Conservation (phyloP, 2,888 invertebrate genomes). For the Prenolepis imparis region DNA sequence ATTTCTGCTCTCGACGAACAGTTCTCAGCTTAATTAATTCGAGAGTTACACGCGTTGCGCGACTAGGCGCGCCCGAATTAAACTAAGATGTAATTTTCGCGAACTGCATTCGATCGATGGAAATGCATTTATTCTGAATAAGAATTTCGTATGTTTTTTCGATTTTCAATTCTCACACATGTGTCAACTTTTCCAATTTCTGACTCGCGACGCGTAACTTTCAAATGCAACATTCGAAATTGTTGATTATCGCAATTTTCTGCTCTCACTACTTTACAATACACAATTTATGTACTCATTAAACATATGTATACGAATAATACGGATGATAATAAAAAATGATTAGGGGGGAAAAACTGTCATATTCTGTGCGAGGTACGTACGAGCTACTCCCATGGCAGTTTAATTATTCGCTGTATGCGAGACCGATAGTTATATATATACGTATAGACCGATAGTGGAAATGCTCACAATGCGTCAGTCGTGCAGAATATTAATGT, state of each 20-base stretch:
- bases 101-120: not conserved
- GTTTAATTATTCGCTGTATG: slow-evolving; percentile 36
- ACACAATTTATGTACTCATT: not conserved
- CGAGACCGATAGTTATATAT: slow-evolving; percentile 20
- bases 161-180: slow-evolving; percentile 12
- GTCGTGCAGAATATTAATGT: slow-evolving; percentile 42
- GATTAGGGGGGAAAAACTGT: not conserved
- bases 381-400: not conserved
- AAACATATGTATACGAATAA: not conserved
- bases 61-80: slow-evolving; percentile 1
- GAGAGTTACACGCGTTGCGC: not conserved
- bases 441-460: slow-evolving; percentile 12
- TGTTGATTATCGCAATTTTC: slow-evolving; percentile 13
- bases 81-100: slow-evolving; percentile 28
- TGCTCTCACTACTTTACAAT: not conserved
- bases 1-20: slow-evolving; percentile 24
- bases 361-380: not conserved
- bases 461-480: slow-evolving; percentile 38
- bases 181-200: not conserved
- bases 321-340: slow-evolving; percentile 6
- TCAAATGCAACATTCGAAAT: not conserved
- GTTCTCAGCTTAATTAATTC: slow-evolving; percentile 47
- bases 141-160: slow-evolving; percentile 6
- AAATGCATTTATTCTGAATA: not conserved
- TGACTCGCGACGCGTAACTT: not conserved